Base-by-base conservation (phyloP, 2,113 vertebrate species). In the Oncorhynchus gorbuscha region DNA sequence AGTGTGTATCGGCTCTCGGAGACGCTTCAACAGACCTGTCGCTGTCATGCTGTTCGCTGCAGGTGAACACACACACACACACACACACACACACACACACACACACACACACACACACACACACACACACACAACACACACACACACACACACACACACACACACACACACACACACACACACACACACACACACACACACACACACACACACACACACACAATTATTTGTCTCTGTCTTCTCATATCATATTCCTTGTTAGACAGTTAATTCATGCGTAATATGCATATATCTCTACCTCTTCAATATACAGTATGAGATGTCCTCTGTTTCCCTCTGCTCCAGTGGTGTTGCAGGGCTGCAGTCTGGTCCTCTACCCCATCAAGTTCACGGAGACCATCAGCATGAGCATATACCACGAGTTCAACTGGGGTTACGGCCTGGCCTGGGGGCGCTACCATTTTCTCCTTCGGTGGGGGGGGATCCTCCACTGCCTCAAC, bases 401-500 rank as follows among this genome's bases (percentile, higher is more conserved):
- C 92, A 98, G 94, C 88, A 92, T 99, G 93, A 96, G 96, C 93
- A 96, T 98, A 92, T 99, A 99, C 86, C 98, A 99, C 58, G 98
- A 99, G 93, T 99, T 99, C 89, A 99, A 99, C 90, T 99, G 98
- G 98, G 98, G 98, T 78, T 99, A 99, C 80, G 98, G 98, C 80
- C 91, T 99, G 89, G 98, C 97, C 1, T 99, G 97, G 98, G 97
- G 98, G 98, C 74, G 96, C 97, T 90, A 99, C 98, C 92, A 99
- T 99, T 94, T 99, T 99, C 94, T 98, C 98, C 2, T 99, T 98
- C 81, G 97, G 98, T 82, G 97, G 97, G 81, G 97, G 97, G 98
- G 96, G 90, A 95, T 99, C 85, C 97, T 99, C 87, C 98, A 98
- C 91, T 99, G 98, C 91, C 95, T 99, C 87, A 99, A 99, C 89